Conservation (phyloP, 2,888 invertebrate species). For the Dryococelus australis region DNA sequence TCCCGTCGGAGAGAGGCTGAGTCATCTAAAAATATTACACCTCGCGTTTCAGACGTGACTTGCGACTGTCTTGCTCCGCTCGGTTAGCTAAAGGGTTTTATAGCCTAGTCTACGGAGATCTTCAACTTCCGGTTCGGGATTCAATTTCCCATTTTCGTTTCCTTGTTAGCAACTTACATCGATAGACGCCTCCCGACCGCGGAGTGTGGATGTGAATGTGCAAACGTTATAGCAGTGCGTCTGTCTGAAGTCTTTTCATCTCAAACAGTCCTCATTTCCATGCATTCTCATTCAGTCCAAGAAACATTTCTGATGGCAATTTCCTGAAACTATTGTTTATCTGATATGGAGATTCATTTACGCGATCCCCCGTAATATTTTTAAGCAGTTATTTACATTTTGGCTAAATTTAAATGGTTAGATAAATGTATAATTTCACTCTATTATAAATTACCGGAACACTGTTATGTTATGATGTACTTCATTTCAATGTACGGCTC, state of each 20-base stretch:
- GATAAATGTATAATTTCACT: too few species aligned
- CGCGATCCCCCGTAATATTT: too few species aligned
- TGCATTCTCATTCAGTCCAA: too few species aligned
- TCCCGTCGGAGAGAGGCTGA: neutral
- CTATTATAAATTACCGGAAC: too few species aligned
- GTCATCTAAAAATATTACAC: neutral
- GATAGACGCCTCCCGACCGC: neutral
- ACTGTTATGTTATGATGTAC: too few species aligned
- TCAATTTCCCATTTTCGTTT: slow-evolving; percentile 16
- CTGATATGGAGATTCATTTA: too few species aligned
- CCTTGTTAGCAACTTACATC: neutral
- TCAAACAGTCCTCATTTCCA: neutral
- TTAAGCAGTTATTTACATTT: too few species aligned
- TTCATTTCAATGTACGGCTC: too few species aligned
- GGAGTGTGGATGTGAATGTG: neutral
- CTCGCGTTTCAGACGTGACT: neutral
- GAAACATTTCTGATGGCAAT: too few species aligned
- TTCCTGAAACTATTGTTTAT: too few species aligned
- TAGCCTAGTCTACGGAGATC: neutral
- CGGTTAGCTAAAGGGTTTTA: neutral
- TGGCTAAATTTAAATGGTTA: too few species aligned
- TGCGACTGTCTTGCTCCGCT: neutral
- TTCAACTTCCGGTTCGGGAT: neutral
- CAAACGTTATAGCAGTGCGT: neutral
- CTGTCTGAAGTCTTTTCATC: neutral